phyloP scores from a whole-genome alignment of 2,888 invertebrate species.

The Byasa hedistus region DNA sequence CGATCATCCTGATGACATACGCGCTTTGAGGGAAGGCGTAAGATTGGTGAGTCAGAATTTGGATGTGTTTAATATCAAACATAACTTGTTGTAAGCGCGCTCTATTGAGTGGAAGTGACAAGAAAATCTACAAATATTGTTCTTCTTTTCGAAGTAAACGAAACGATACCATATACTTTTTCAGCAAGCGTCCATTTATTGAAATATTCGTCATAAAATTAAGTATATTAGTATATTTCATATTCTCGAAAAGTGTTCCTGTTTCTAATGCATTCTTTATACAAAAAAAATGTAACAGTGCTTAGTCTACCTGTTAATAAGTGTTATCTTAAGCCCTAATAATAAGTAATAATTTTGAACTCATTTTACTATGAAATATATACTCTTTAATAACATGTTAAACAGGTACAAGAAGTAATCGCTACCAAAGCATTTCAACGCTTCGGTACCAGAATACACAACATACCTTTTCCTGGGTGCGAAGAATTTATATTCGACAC shows the following conservation, averaged over 20 bases:
- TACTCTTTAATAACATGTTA: background rate
- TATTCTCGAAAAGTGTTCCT: too few species aligned
- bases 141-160: too few species aligned
- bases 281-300: too few species aligned
- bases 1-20: slow-evolving; percentile 84
- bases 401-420: slow-evolving; percentile 61
- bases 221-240: too few species aligned
- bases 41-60: slow-evolving; percentile 79
- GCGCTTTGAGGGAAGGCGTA: slow-evolving; percentile 86
- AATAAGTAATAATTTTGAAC: background rate
- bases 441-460: slow-evolving; percentile 59
- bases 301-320: too few species aligned
- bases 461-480: slow-evolving; percentile 84
- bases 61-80: slow-evolving; percentile 6
- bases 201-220: too few species aligned
- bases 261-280: too few species aligned
- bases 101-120: too few species aligned
- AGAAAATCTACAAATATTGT: too few species aligned
- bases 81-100: slow-evolving; percentile 24
- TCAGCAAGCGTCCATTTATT: too few species aligned
- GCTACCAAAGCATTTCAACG: slow-evolving; percentile 62
- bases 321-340: too few species aligned
- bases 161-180: too few species aligned
- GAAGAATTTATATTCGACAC: slow-evolving; percentile 80
- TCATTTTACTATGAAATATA: background rate